Conservation (phyloP, 2,888 invertebrate genomes). For the Melipona beecheii region DNA sequence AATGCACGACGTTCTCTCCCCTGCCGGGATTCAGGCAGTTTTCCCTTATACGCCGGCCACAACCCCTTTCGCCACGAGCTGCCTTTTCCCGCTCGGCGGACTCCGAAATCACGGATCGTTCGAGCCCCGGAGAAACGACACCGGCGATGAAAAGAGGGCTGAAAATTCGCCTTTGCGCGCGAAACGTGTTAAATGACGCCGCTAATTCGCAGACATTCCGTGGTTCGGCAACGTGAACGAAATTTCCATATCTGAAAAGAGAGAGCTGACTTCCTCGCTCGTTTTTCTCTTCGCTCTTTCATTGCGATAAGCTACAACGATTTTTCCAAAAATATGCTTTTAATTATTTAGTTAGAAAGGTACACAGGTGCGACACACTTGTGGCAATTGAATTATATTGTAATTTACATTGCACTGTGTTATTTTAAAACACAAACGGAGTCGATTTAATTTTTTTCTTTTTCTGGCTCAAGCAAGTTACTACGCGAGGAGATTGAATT, state of each 20-base stretch:
- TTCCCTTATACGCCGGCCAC: constrained; percentile 1
- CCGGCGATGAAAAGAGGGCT: constrained; percentile 21
- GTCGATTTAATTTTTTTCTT: too few relatives aligned
- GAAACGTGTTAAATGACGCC: not conserved
- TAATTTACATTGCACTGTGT: too few relatives aligned
- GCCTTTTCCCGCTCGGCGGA: constrained; percentile 45
- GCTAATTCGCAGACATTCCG: not conserved
- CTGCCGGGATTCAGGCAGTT: not conserved
- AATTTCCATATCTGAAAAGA: not conserved
- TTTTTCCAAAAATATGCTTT: not conserved
- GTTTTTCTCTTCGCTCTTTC: not conserved
- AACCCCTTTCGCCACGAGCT: constrained; percentile 35
- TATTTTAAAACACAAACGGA: too few relatives aligned
- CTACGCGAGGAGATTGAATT: too few relatives aligned
- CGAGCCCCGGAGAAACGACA: constrained; percentile 36
- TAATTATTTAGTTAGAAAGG: too few relatives aligned
- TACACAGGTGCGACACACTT: too few relatives aligned
- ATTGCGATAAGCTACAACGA: too few relatives aligned
- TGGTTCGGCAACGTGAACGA: not conserved
- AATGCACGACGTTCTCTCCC: constrained; percentile 58
- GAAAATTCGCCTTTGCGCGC: constrained; percentile 5
- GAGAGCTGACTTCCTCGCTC: not conserved
- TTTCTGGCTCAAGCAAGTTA: too few relatives aligned
- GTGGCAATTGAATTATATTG: too few relatives aligned
- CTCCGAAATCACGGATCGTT: constrained; percentile 32